Conservation (phyloP, 2,113 vertebrate species). For the Syngnathus floridae region DNA sequence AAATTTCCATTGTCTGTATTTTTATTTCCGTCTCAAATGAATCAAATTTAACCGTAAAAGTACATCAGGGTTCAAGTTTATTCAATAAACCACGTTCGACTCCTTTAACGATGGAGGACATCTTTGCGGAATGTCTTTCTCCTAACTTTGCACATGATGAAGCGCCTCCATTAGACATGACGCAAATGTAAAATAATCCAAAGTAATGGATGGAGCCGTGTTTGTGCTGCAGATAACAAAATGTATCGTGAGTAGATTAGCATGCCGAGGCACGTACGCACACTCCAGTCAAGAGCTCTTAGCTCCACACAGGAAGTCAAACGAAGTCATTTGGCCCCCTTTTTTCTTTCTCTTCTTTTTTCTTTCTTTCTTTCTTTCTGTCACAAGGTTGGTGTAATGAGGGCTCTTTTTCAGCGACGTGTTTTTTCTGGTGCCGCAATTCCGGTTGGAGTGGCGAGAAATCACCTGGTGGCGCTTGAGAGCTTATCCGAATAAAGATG, state of each 20-base stretch:
- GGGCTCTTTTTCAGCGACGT: slow-evolving; percentile 49
- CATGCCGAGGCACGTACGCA: slow-evolving; percentile 20
- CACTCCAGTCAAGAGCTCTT: slow-evolving; percentile 25
- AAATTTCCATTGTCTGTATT: not conserved
- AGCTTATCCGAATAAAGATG: slow-evolving; percentile 50
- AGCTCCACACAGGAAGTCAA: slow-evolving; percentile 23
- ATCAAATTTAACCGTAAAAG: not conserved
- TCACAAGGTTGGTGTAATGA: slow-evolving; percentile 54
- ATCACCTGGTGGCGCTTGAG: slow-evolving; percentile 46
- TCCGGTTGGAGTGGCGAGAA: slow-evolving; percentile 49
- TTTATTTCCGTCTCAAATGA: not conserved
- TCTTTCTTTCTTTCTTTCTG: not conserved
- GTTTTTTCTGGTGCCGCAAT: slow-evolving; percentile 34
- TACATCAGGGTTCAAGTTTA: not conserved
- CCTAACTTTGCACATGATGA: not conserved
- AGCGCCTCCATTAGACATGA: not conserved
- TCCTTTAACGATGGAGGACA: not conserved
- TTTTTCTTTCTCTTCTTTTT: slow-evolving; percentile 46
- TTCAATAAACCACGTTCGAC: not conserved
- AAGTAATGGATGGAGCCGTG: not conserved
- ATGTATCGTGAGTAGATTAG: not conserved
- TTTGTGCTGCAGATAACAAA: slow-evolving; percentile 6
- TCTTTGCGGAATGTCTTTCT: not conserved
- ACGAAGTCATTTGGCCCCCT: slow-evolving; percentile 52
- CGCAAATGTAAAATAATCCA: slow-evolving; percentile 1